Evolutionary conservation across 2,888 invertebrate genomes (phyloP).

Genomic region (Phorcus lineatus): DNA sequence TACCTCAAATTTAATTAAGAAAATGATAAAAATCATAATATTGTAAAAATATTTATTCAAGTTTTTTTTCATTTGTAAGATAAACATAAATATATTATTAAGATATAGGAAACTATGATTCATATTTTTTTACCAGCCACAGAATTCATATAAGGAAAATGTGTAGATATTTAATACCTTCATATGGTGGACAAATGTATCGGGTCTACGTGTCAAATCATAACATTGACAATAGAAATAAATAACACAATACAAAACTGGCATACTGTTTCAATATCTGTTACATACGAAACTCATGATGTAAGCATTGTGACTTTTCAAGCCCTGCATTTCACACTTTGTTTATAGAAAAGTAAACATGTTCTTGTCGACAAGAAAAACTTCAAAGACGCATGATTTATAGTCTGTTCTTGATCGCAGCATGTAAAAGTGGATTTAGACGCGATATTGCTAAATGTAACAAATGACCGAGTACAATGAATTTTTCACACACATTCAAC

Average conservation of each 20-base stretch:
- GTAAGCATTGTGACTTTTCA: background rate
- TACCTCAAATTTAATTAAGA: too few species aligned
- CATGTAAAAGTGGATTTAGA: constrained; percentile 10
- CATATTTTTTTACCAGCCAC: too few species aligned
- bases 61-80: too few species aligned
- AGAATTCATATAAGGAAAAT: background rate
- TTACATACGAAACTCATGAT: background rate
- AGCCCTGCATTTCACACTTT: background rate
- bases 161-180: background rate
- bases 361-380: background rate
- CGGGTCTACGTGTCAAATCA: background rate
- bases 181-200: constrained; percentile 10
- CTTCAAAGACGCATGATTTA: constrained; percentile 9
- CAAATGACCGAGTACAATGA: constrained; percentile 9
- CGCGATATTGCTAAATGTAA: constrained; percentile 7
- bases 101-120: too few species aligned
- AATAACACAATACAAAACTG: background rate
- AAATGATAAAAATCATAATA: too few species aligned
- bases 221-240: constrained; percentile 12
- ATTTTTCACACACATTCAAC: constrained; percentile 23
- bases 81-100: too few species aligned
- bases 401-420: background rate
- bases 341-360: constrained; percentile 2
- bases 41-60: too few species aligned
- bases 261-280: constrained; percentile 20